Base-by-base conservation (phyloP, 2,797 vertebrate genomes). In the Schizopygopsis pylzovi region DNA sequence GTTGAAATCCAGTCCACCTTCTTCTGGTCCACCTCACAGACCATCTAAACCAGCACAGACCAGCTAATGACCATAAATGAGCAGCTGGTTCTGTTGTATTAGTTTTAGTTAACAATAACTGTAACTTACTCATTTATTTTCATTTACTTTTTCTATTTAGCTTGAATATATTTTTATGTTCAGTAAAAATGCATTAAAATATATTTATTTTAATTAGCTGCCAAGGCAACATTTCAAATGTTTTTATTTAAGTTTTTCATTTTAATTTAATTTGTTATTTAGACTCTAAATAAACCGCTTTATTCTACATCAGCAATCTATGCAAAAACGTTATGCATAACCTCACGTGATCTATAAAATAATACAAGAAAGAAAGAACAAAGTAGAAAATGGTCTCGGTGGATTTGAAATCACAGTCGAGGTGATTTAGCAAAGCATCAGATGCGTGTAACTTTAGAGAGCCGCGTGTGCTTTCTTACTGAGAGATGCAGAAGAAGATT, bases 401-500 rank as follows among this genome's bases (percentile, higher is more conserved):
- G 45, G 6, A 33, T 75, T 33, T 52, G 6, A 75, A 37, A 33
- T 37, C 9, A 20, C 18, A 76, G 16, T 39, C 7, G 52, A 78
- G 52, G 37, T 47, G 39, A 28, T 45, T 59, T 59, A 45, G 68
- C 22, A 20, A 43, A 71, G 63, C 65, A 56, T 41, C 67, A 20
- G 33, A 56, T 71, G 28, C 6, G 8, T 13, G 67, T 7, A 4
- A 39, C 33, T 71, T 65, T 9, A 37, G 47, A 43, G 67, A 18
- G 28, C 45, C 3, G 61, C 0, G 20, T 28, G 41, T 11, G 47
- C 43, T 47, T 47, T 52, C 63, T 37, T 39, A n/a, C 25, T 54
- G 33, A 18, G 41, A 61, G 49, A 59, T 28, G 49, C 73, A 54
- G 49, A 70, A 49, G 80, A 72, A 72, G 67, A 72, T 33, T 33